Base-by-base conservation (phyloP, 1,140 invertebrate genomes). In the Habropoda laboriosa region DNA sequence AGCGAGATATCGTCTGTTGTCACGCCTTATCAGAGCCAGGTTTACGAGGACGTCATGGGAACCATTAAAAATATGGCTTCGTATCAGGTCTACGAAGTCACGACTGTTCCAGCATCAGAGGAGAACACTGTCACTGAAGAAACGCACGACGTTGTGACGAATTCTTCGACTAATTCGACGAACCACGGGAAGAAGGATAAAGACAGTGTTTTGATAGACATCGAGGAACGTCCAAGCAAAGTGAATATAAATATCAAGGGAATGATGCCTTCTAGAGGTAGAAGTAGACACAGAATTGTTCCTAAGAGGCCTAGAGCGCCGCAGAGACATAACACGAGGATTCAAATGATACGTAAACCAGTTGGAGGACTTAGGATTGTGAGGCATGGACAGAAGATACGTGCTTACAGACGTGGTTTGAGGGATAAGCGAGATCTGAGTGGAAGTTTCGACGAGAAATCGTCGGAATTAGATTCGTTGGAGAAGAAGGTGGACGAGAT, bases 31-130 rank as follows among this genome's bases (percentile, higher is more conserved):
- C 83, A 92, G 18, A 82, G 53, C 27, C 87, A 92, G 32, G 91
- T 93, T 8, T 93, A 93, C 68, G 90, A 93, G 40, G 92, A 93
- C 63, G 92, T 93, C 0, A 93, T 93, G 92, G 92, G 90, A 2
- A 92, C 86, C 3, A 93, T 93, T 8, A 90, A 71, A 21, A 84
- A 85, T 32, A 10, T 84, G 67, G 83, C 79, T 21, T 40, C 72
- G 24, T 84, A 85, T 30, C 64, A 84, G 3, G 71, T 80, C 8
- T 27, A 76, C 8, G 83, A 85, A 16, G 30, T 72, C 4, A 80
- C 78, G 3, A 85, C 83, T 16, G n/a, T 55, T 0, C 55, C 70
- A 16, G 0, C 71, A 1, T 24, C 70, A 0, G n/a, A 55, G 0
- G 68, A 83, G 24, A n/a, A 18, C 1, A 38, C 30, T 0, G 2